phyloP scores from a whole-genome alignment of 2,797 vertebrate genomes.

The Myotis pilosus region DNA sequence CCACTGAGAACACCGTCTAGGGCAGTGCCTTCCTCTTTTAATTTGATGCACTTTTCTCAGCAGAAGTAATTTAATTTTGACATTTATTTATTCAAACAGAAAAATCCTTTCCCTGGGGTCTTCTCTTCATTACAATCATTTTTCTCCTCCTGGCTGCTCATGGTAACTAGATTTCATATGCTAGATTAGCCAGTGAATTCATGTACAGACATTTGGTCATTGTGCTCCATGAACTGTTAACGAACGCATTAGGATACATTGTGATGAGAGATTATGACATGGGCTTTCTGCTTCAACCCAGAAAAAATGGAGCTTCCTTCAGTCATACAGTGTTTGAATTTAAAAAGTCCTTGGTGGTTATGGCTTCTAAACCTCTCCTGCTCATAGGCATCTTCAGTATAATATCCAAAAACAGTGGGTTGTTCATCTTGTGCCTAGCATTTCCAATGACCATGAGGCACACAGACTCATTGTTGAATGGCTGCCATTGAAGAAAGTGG shows the following conservation, averaged over 20 bases:
- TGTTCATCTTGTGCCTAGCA: background rate
- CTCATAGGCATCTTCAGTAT: background rate
- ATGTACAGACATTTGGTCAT: background rate
- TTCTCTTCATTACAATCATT: background rate
- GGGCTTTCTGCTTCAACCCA: background rate
- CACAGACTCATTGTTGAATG: background rate
- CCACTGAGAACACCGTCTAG: too few relatives aligned
- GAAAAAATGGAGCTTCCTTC: background rate
- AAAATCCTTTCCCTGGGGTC: conserved; percentile 16
- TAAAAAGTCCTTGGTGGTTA: background rate
- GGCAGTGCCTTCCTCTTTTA: background rate
- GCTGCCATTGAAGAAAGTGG: background rate
- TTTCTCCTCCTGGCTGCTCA: conserved; percentile 13
- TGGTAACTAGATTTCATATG: background rate
- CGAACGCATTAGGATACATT: background rate
- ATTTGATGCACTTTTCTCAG: background rate
- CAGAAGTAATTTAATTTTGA: conserved; percentile 18
- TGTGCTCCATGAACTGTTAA: background rate
- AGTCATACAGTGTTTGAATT: background rate
- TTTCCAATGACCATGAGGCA: background rate
- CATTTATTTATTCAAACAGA: conserved; percentile 15
- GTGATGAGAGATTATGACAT: background rate
- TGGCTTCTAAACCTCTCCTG: background rate
- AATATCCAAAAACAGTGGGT: background rate
- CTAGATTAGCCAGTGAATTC: conserved; percentile 20